Base-by-base conservation (phyloP, 2,888 invertebrate genomes). In the Catocala sponsa region DNA sequence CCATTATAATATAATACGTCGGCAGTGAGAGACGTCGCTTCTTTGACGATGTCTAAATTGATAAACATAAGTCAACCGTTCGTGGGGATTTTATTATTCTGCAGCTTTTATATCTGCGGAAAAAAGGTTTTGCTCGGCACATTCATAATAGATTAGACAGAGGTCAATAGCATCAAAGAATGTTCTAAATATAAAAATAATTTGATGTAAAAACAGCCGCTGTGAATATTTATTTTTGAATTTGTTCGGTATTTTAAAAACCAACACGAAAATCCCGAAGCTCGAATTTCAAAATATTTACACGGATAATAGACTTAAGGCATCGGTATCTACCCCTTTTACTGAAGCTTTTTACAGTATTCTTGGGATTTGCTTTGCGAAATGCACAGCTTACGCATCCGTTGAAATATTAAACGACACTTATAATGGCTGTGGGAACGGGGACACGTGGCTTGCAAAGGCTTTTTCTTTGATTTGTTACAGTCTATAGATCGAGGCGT, bases 1-100 rank as follows among this genome's bases (percentile, higher is more conserved):
- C 80, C 81, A 83, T 86, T 85, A 86, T 83, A 80, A 79, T 84
- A 82, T 82, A 81, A 82, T 81, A 79, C 75, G 74, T 78, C 75
- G 79, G 70, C 81, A 74, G 67, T 72, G 74, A 72, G 74, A 71
- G 74, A 72, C 62, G 69, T 67, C 65, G 66, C 70, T 63, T 65
- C 76, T 81, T 79, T 80, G 74, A 70, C 65, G 72, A 77, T 76
- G 73, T 74, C 74, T 72, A 85, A 85, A 86, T 84, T 86, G 84
- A 87, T 84, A 82, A 81, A 78, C 82, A 78, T 79, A 82, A 83
- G 82, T 84, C 80, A 85, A 67, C 65, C 32, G 65, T 67, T 63
- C 56, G 56, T 56, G 55, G 48, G 46, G 51, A 51, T 67, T 43
- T 55, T 59, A 58, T 62, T 59, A 55, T 61, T 55, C 59, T 41